phyloP scores from a whole-genome alignment of 2,797 vertebrate genomes.

The Pipistrellus nathusii region DNA sequence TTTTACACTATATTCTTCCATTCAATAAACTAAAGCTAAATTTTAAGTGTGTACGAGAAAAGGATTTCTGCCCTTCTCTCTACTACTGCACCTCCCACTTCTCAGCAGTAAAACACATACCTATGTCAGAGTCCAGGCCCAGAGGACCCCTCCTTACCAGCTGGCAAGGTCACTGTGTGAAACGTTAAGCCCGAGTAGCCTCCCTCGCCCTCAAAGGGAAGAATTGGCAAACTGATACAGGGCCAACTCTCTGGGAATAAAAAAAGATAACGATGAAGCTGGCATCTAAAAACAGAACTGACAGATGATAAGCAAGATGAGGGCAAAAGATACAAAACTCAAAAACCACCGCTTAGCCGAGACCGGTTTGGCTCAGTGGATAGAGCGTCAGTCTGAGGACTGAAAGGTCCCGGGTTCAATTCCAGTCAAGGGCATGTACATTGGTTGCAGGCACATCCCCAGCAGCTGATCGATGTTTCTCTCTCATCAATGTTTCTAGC shows the following conservation, averaged over 20 bases:
- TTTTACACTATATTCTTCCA: not conserved
- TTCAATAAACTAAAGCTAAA: not conserved
- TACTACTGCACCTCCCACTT: not conserved
- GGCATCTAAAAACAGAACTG: constrained; percentile 39
- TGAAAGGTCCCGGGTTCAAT: too few relatives aligned
- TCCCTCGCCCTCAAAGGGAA: not conserved
- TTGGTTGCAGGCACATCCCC: too few relatives aligned
- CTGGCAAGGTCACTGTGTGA: not conserved
- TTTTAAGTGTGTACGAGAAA: not conserved
- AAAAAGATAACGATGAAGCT: not conserved
- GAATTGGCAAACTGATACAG: not conserved
- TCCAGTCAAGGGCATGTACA: too few relatives aligned
- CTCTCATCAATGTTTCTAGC: too few relatives aligned
- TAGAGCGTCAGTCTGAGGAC: too few relatives aligned
- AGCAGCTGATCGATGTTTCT: too few relatives aligned
- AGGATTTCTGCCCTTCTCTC: not conserved
- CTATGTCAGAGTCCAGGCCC: not conserved
- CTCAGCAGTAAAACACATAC: not conserved
- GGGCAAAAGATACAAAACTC: not conserved
- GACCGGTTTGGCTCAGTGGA: too few relatives aligned
- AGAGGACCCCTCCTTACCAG: not conserved
- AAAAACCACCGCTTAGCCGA: not conserved
- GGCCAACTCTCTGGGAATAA: constrained; percentile 35
- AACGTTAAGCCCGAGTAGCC: not conserved
- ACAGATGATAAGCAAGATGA: not conserved